Conservation (phyloP, 2,888 invertebrate species). For the Acrobeloides nanus region DNA sequence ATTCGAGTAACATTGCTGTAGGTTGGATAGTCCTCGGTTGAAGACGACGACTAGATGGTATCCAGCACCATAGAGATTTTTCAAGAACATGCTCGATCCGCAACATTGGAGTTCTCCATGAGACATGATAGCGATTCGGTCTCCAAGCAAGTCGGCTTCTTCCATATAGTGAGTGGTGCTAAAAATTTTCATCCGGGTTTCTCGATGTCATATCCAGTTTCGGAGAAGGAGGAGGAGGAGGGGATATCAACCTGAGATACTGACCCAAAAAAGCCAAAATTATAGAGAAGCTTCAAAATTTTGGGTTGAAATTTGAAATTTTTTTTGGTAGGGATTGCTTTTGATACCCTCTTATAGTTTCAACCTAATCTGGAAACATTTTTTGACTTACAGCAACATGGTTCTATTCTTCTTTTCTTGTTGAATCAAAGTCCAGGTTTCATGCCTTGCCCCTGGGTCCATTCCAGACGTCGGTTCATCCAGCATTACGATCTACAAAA, state of each 20-base stretch:
- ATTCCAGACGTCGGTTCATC: slow-evolving; percentile 56
- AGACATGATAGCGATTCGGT: slow-evolving; percentile 77
- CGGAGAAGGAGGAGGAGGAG: no score
- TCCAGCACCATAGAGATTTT: slow-evolving; percentile 68
- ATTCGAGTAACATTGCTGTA: neutral
- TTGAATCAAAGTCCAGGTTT: slow-evolving; percentile 70
- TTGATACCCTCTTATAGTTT: no score
- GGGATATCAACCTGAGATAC: no score
- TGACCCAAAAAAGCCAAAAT: no score
- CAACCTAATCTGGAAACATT: no score
- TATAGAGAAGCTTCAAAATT: no score
- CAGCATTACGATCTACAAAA: slow-evolving; percentile 43
- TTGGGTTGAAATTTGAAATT: no score
- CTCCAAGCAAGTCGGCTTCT: slow-evolving; percentile 81
- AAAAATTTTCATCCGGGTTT: no score
- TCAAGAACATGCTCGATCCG: slow-evolving; percentile 69
- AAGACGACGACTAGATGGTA: slow-evolving; percentile 70
- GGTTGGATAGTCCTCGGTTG: slow-evolving; percentile 52
- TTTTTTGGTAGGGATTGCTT: no score
- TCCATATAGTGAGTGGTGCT: slow-evolving; percentile 70
- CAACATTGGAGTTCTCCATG: slow-evolving; percentile 72
- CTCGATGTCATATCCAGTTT: no score
- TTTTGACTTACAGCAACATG: slow-evolving; percentile 69
- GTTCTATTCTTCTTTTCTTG: slow-evolving; percentile 63
- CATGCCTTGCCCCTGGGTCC: slow-evolving; percentile 61